phyloP scores from a whole-genome alignment of 2,888 invertebrate genomes.

The Chesias legatella region DNA sequence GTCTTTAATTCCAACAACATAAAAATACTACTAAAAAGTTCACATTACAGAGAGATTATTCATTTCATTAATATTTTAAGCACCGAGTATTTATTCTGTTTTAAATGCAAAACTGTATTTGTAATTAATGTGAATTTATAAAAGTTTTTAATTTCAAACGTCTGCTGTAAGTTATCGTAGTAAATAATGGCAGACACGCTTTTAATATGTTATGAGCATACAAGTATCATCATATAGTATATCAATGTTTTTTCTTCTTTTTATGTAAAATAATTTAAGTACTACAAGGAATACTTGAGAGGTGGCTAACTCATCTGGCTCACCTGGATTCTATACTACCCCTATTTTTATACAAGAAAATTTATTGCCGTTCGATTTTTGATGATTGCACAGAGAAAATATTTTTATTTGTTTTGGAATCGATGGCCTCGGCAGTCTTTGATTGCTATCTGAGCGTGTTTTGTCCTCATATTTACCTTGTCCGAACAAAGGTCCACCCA shows the following conservation, averaged over 20 bases:
- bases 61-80: conserved; percentile 1
- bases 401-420: conserved; percentile 7
- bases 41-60: neutral
- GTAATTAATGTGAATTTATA: conserved; percentile 13
- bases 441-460: conserved; percentile 13
- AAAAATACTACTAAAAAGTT: no score
- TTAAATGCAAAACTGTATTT: conserved; percentile 5
- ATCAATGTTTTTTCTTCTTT: no score
- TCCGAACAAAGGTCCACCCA: conserved; percentile 3
- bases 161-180: conserved; percentile 16
- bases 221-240: no score
- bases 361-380: neutral
- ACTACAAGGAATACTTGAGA: no score
- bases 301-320: no score
- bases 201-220: conserved; percentile 20
- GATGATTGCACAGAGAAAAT: neutral
- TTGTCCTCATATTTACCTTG: conserved; percentile 17
- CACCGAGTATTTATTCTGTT: conserved; percentile 2
- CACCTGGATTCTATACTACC: no score
- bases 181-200: conserved; percentile 19
- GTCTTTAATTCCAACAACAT: no score
- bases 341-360: no score
- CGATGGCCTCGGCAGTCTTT: conserved; percentile 1
- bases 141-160: conserved; percentile 21
- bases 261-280: no score